Conservation (phyloP, 2,113 vertebrate species). For the Daboia siamensis region DNA sequence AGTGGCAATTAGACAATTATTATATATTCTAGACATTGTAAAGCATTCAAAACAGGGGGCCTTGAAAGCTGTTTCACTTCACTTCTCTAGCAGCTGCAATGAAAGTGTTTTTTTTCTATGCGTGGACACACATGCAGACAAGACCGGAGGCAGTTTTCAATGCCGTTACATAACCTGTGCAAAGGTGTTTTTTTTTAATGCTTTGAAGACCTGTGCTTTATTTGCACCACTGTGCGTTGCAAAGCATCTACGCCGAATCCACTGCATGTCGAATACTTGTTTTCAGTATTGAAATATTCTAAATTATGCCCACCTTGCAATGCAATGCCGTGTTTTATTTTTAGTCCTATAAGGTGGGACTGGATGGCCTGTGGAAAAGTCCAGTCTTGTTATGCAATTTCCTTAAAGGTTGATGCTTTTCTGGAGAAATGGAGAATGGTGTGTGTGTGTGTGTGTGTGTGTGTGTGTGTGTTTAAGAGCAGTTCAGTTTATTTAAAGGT, state of each 20-base stretch:
- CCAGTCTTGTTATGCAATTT: background rate
- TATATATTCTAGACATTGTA: background rate
- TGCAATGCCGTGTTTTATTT: background rate
- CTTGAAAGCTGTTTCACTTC: background rate
- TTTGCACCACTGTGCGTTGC: background rate
- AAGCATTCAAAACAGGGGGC: background rate
- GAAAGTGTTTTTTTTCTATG: background rate
- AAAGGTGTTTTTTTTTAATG: background rate
- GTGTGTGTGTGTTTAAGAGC: background rate
- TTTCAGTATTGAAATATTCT: background rate
- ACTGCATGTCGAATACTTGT: background rate
- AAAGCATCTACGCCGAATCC: background rate
- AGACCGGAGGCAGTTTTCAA: background rate
- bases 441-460: no score
- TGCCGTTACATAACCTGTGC: background rate
- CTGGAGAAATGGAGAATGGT: background rate
- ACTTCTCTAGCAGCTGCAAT: background rate
- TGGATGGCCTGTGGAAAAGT: background rate
- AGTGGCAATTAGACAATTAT: background rate
- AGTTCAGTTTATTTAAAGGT: background rate
- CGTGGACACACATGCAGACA: background rate
- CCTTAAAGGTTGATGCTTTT: background rate
- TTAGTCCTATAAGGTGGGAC: background rate
- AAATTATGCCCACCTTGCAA: background rate
- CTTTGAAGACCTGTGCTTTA: background rate